Conservation (phyloP, 2,797 vertebrate genomes). For the Carduelis carduelis region DNA sequence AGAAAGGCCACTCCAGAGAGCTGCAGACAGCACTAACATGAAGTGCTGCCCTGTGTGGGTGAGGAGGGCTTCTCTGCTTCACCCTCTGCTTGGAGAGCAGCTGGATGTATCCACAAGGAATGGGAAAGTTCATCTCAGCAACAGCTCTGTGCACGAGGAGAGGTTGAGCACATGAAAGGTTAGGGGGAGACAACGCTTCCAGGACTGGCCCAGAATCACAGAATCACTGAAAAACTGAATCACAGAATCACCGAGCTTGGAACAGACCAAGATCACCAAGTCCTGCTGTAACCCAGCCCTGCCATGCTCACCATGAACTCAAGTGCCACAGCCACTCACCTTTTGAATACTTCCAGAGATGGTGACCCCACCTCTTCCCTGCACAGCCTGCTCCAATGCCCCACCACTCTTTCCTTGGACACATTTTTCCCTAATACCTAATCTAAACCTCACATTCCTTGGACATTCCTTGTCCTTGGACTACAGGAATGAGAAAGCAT, state of each 20-base stretch:
- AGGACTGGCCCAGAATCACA: neutral
- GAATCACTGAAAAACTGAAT: neutral
- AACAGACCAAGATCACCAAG: neutral
- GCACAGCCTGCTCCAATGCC: neutral
- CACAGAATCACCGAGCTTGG: neutral
- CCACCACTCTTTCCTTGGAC: fast-evolving
- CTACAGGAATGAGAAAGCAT: neutral
- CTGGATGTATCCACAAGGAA: neutral
- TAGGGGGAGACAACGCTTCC: neutral
- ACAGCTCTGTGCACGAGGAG: neutral
- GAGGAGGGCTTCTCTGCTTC: neutral
- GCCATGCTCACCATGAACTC: neutral
- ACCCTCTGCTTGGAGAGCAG: neutral
- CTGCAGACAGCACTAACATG: neutral
- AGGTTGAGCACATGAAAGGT: fast-evolving
- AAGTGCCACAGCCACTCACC: neutral
- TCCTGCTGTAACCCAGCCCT: neutral
- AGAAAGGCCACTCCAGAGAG: neutral
- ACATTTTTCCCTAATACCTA: neutral
- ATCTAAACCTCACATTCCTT: neutral
- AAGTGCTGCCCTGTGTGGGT: neutral
- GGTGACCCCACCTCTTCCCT: neutral
- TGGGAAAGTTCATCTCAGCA: neutral
- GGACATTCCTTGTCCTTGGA: neutral
- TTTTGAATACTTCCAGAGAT: neutral